These are phyloP conservation scores for Neofelis nebulosa DNA, from an alignment of 2,113 vertebrate species.

Conservation along the genomic window DNA sequence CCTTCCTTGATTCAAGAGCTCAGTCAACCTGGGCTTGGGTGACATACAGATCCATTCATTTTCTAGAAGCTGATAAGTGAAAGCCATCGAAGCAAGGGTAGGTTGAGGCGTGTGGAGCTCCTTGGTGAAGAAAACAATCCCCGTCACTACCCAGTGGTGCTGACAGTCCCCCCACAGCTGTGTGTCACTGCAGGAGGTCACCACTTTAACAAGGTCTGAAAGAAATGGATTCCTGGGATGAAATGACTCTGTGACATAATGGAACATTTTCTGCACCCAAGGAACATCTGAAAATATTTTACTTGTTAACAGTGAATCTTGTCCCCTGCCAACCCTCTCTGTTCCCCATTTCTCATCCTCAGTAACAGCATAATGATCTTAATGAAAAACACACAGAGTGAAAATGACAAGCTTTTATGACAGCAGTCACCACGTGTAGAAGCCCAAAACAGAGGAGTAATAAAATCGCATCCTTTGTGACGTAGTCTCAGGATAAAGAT, in stretches of 20 bases:
- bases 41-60: neutral
- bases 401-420: constrained; percentile 37
- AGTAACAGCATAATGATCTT: constrained; percentile 21
- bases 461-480: neutral
- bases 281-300: constrained; percentile 57
- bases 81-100: neutral
- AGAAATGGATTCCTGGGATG: constrained; percentile 10
- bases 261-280: constrained; percentile 48
- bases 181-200: neutral
- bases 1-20: neutral
- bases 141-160: neutral
- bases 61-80: neutral
- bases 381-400: constrained; percentile 58
- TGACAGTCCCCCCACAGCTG: neutral
- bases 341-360: constrained; percentile 7
- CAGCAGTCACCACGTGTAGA: neutral
- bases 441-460: neutral
- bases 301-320: constrained; percentile 19
- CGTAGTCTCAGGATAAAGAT: neutral
- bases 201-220: constrained; percentile 45
- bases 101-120: neutral
- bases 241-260: neutral
- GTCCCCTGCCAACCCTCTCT: neutral
- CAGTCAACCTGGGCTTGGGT: neutral
- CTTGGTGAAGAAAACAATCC: neutral